Evolutionary conservation across 1,140 invertebrate genomes (phyloP), one percentile per base, ranked within the genome.

Genomic region (Caenorhabditis briggsae): DNA sequence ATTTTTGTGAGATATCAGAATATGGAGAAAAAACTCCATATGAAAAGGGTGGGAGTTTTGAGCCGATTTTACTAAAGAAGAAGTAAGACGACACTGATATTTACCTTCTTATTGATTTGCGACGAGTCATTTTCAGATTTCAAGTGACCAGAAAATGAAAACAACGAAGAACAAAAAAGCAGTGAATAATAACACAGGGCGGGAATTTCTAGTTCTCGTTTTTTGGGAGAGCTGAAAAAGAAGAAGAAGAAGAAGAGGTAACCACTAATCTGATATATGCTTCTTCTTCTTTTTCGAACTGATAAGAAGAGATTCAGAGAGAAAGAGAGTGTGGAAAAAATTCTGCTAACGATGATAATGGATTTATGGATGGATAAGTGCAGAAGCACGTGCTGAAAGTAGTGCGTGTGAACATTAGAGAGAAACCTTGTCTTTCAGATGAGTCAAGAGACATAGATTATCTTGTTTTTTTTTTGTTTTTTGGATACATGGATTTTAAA

Each of bases 91-190:
- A 65, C 12, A 65, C 23, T n/a, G 61, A 70, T 33, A 33, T 46
- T 70, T 70, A 70, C 64, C 64, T 70, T 46, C 43, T 70, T 46
- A 70, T 70, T 20, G 64, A 70, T 70, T 70, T 70, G 12, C 41
- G 33, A 43, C 64, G 33, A 43, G 41, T 14, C 64, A 70, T 70
- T 46, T 70, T 70, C 16, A 70, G 64, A 46, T 33, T 33, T 33
- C 1, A 33, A 33, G 33, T 33, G 33, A 33, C 33, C 33, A 41
- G 41, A 70, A 70, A 46, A 70, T 46, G 33, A 70, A 70, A 16
- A 58, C 20, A 20, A 58, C n/a, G 56, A 58, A 18, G 56, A 20
- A 18, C 11, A 53, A 58, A n/a, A 61, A 53, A 53, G 50, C 0
- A 53, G 50, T 53, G 50, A 53, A 53, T 53, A 53, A 53, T 33